Conservation (phyloP, 2,797 vertebrate species). For the Pogonophryne albipinna region DNA sequence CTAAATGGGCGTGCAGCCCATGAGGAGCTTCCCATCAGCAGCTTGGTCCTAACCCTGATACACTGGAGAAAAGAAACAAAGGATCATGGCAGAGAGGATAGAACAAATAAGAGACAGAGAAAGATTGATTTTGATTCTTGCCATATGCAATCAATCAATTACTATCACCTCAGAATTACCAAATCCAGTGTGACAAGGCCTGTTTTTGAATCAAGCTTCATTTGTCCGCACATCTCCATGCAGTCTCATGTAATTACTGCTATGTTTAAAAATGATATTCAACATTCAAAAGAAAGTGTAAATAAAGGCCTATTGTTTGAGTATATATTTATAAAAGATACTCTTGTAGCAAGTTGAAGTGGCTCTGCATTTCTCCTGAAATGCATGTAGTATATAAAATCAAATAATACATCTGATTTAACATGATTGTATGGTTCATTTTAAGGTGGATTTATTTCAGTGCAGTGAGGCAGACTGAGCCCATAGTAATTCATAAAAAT, state of each 20-base stretch:
- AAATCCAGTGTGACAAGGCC: conserved; percentile 73
- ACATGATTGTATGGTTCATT: conserved; percentile 65
- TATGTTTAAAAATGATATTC: conserved; percentile 45
- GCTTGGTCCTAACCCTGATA: conserved; percentile 86
- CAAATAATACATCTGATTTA: conserved; percentile 44
- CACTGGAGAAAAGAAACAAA: conserved; percentile 83
- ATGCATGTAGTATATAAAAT: conserved; percentile 49
- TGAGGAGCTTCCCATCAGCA: conserved; percentile 85
- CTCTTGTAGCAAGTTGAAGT: conserved; percentile 46
- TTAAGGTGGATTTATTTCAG: conserved; percentile 63
- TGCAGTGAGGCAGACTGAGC: conserved; percentile 68
- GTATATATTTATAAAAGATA: conserved; percentile 53
- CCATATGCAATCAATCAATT: conserved; percentile 74
- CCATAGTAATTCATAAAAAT: conserved; percentile 65
- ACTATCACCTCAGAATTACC: conserved; percentile 69
- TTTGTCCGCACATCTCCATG: conserved; percentile 56
- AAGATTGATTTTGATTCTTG: conserved; percentile 78
- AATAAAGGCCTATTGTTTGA: conserved; percentile 52
- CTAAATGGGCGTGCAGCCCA: conserved; percentile 84
- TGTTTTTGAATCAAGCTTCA: conserved; percentile 67
- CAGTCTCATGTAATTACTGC: conserved; percentile 63
- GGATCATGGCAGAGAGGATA: conserved; percentile 76
- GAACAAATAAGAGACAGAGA: conserved; percentile 67
- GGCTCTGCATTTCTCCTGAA: conserved; percentile 58
- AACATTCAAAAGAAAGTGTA: conserved; percentile 52